Conservation (phyloP, 2,797 vertebrate genomes). For the Leuciscus waleckii region DNA sequence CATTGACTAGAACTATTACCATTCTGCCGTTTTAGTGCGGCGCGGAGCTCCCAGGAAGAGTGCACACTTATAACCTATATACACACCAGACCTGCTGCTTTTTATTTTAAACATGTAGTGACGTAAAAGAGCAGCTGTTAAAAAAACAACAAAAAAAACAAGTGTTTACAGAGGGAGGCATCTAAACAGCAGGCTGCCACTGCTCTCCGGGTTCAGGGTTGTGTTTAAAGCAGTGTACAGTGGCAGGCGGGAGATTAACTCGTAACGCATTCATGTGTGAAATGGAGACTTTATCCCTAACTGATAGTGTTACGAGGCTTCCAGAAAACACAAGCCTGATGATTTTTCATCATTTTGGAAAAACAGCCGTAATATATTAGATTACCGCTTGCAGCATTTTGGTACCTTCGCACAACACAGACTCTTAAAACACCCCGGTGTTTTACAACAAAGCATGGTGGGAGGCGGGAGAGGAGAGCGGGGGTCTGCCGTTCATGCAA, state of each 20-base stretch:
- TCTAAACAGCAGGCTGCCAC: slow-evolving; percentile 65
- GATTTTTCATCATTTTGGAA: slow-evolving; percentile 70
- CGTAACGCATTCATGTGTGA: slow-evolving; percentile 80
- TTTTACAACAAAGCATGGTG: slow-evolving; percentile 65
- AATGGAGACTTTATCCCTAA: slow-evolving; percentile 84
- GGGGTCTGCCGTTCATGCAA: slow-evolving; percentile 29
- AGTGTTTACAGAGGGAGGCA: slow-evolving; percentile 42
- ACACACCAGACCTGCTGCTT: slow-evolving; percentile 10
- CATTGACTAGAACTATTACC: slow-evolving; percentile 73
- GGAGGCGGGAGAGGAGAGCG: slow-evolving; percentile 25
- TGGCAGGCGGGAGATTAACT: slow-evolving; percentile 83
- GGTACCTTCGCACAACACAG: slow-evolving; percentile 57
- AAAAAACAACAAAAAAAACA: slow-evolving; percentile 52
- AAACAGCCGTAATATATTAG: slow-evolving; percentile 73
- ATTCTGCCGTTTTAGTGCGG: slow-evolving; percentile 70
- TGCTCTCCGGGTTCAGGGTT: slow-evolving; percentile 54
- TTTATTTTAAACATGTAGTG: slow-evolving; percentile 62
- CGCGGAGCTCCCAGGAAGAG: slow-evolving; percentile 61
- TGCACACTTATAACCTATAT: slow-evolving; percentile 41
- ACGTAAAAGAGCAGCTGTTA: slow-evolving; percentile 61
- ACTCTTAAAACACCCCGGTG: slow-evolving; percentile 65
- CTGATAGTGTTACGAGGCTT: slow-evolving; percentile 71
- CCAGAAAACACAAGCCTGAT: slow-evolving; percentile 72
- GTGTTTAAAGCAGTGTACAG: slow-evolving; percentile 72
- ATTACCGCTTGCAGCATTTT: slow-evolving; percentile 71